Percentiles rank a stretch among this genome's conserved stretches.
phyloP scores from a whole-genome alignment of 2,113 vertebrate species.

The Pongo pygmaeus region DNA sequence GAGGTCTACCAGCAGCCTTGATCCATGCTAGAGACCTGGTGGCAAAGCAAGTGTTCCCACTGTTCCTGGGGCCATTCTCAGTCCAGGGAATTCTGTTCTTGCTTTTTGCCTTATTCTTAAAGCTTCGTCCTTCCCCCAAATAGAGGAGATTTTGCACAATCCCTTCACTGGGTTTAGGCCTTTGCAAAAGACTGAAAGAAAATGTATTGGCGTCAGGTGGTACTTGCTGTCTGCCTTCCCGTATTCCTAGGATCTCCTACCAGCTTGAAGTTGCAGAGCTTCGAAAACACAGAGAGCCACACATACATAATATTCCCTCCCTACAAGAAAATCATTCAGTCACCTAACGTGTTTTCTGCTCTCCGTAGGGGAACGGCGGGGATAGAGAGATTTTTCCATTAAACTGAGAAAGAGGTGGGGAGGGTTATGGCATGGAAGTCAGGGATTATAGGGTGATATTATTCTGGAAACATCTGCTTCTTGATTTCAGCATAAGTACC shows the following conservation, averaged over 20 bases:
- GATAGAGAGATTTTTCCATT: not conserved
- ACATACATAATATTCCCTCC: too few species aligned
- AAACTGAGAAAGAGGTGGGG: not conserved
- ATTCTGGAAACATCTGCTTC: conserved; percentile 73
- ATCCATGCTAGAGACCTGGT: not conserved
- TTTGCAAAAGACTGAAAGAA: not conserved
- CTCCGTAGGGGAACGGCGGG: not conserved
- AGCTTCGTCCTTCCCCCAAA: not conserved
- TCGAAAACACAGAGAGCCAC: not conserved
- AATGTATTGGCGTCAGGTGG: not conserved
- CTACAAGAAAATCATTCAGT: not conserved
- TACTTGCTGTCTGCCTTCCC: not conserved
- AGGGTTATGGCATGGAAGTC: not conserved
- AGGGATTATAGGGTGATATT: not conserved
- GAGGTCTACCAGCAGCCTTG: not conserved
- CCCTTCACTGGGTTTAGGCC: not conserved
- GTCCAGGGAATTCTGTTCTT: not conserved
- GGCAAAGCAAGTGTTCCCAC: not conserved
- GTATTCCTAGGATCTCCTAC: not conserved
- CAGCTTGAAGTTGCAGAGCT: not conserved
- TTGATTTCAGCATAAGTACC: conserved; percentile 14
- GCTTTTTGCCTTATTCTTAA: not conserved
- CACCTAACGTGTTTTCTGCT: not conserved
- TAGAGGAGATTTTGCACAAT: not conserved
- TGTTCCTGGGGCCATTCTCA: not conserved